Base-by-base conservation (phyloP, 1,140 invertebrate genomes). In the Microplitis mediator region DNA sequence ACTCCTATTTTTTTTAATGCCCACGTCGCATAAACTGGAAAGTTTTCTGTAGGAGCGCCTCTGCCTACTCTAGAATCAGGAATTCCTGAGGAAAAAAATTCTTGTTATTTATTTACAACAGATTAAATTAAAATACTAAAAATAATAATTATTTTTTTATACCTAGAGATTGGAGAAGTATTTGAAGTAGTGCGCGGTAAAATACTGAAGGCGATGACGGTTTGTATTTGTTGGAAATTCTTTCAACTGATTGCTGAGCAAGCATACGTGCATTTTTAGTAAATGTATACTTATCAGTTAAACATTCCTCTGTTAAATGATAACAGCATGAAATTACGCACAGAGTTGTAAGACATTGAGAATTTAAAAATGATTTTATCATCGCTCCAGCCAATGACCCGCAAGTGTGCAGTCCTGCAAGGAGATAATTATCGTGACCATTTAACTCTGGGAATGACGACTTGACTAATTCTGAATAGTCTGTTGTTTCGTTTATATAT, bases 261-360 rank as follows among this genome's bases (percentile, higher is more conserved):
- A 96, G 83, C 94, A 95, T 96, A 74, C 94, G 89, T 4, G 93
- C 92, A 83, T 94, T 95, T 71, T 93, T 89, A 0, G 93, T 92
- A n/a, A 95, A 84, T 11, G 77, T 77, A 76, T 90, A 89, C 60
- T 82, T 70, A 72, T 71, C 71, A 77, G 86, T 87, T 68, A 89
- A 83, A 76, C 85, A 82, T 88, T 97, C 94, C 69, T 91, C 88
- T 74, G 97, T 82, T 76, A 97, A 88, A 89, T 98, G 90, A 86
- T 97, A 98, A 82, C 96, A 98, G 81, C 97, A 98, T 0, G 94
- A 94, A 45, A 98, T 93, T 78, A 94, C 94, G 66, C 94, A 93
- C 0, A 97, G 78, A 0, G 89, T 88, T 72, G 85, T 87, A 4
- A 92, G 89, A 23, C 88, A 80, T 1, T 85, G 71, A 77, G 90